Conservation (phyloP, 2,888 invertebrate genomes). For the Oxyscelio sp. region DNA sequence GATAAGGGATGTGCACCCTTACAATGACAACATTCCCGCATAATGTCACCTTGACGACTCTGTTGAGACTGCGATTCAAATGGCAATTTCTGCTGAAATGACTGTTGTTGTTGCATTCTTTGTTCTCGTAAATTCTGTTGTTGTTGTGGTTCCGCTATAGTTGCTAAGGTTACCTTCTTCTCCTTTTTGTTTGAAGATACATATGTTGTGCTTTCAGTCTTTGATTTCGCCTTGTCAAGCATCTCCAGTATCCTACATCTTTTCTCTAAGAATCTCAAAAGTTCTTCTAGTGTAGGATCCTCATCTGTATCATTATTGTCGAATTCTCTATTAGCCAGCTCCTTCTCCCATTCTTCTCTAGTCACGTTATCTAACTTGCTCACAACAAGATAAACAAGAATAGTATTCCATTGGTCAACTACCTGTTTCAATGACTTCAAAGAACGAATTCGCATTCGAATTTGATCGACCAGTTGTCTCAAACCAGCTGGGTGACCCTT, state of each 20-base stretch:
- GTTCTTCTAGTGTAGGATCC: too few species aligned
- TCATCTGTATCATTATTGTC: too few species aligned
- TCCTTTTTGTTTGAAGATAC: too few species aligned
- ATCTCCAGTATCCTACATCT: too few species aligned
- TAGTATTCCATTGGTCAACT: slow-evolving; percentile 4
- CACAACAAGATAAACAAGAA: slow-evolving; percentile 6
- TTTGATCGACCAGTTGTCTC: slow-evolving; percentile 4
- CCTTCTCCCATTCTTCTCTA: neutral
- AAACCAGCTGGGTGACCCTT: slow-evolving; percentile 7
- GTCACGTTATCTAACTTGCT: slow-evolving; percentile 13
- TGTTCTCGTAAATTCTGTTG: too few species aligned
- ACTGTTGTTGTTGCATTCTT: neutral
- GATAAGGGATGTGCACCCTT: slow-evolving; percentile 6
- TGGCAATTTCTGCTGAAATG: neutral
- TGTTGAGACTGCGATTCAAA: slow-evolving; percentile 1
- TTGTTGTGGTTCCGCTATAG: too few species aligned
- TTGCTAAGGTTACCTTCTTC: too few species aligned
- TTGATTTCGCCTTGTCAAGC: too few species aligned
- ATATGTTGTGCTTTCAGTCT: too few species aligned
- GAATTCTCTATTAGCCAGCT: too few species aligned
- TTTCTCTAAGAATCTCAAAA: too few species aligned
- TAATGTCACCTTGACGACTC: neutral
- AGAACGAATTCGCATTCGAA: slow-evolving; percentile 2
- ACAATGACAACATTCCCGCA: slow-evolving; percentile 14
- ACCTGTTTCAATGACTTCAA: slow-evolving; percentile 6